A percentile compares a stretch with the other conserved stretches of the same genome.
Conservation (phyloP, 2,113 vertebrate genomes). For the Mystacornis crossleyi region DNA sequence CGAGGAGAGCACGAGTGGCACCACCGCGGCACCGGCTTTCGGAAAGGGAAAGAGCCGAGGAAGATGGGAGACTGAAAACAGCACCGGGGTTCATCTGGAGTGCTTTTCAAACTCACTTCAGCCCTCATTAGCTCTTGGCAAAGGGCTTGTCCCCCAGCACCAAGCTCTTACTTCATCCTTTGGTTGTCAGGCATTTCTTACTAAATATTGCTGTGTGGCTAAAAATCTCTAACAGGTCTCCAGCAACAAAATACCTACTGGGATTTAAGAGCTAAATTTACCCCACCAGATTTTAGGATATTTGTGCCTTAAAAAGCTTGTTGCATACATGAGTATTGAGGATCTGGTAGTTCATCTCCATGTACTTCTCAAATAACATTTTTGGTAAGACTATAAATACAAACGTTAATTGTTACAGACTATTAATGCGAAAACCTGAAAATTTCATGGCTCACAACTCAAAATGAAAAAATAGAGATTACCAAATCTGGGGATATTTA, state of each 20-base stretch:
- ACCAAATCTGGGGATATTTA: neutral
- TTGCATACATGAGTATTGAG: neutral
- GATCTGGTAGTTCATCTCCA: neutral
- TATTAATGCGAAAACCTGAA: neutral
- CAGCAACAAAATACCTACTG: neutral
- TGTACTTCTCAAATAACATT: neutral
- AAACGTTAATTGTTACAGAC: neutral
- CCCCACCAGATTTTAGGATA: rapidly evolving
- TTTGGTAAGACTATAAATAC: neutral
- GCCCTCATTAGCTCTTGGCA: neutral
- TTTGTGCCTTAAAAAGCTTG: neutral
- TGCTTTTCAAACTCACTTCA: neutral
- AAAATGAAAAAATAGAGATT: neutral
- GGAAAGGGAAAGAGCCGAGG: neutral
- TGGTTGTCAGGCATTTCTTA: neutral
- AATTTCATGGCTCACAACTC: neutral
- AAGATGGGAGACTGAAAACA: neutral
- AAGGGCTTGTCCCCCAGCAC: neutral
- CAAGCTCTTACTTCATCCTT: neutral
- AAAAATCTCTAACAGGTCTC: neutral
- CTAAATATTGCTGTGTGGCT: neutral
- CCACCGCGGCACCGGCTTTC: rapidly evolving
- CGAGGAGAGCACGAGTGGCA: rapidly evolving
- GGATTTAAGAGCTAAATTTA: neutral
- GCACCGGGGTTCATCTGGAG: neutral